These are phyloP conservation scores for Vulpes lagopus DNA, from an alignment of 2,113 vertebrate species.

Conservation along the genomic window DNA sequence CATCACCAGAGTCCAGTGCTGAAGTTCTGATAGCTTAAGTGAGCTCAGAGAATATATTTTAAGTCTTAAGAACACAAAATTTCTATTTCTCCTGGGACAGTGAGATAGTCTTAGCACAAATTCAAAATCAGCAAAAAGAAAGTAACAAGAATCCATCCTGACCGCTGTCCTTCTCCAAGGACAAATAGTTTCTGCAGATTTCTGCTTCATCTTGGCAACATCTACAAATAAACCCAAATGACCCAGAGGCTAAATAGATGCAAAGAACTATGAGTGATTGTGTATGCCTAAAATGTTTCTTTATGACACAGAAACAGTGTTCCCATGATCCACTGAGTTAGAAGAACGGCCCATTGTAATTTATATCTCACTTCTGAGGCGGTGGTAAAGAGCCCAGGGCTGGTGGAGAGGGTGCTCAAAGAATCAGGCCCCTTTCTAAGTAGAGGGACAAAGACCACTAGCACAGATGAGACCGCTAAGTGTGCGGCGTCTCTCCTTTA, in stretches of 20 bases:
- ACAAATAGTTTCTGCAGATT: slow-evolving; percentile 4
- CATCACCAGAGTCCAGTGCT: neutral
- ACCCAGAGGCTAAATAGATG: neutral
- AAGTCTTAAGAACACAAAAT: slow-evolving; percentile 50
- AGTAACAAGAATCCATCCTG: neutral
- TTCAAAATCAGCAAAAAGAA: slow-evolving; percentile 54
- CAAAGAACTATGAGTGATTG: neutral
- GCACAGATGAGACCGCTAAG: neutral
- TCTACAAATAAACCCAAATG: neutral
- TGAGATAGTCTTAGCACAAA: neutral
- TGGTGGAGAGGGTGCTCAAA: neutral
- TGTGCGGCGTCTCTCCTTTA: neutral
- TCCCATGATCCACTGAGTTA: neutral
- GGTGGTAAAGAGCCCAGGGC: neutral
- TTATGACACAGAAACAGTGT: neutral
- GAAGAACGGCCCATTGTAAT: neutral
- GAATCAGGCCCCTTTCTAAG: neutral
- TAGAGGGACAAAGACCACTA: neutral
- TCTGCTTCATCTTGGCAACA: slow-evolving; percentile 68
- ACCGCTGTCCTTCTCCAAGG: neutral
- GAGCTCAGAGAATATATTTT: slow-evolving; percentile 28
- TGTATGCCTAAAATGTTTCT: neutral
- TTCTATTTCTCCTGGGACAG: slow-evolving; percentile 25
- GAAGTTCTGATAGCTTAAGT: neutral
- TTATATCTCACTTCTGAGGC: neutral